Conservation (phyloP, 2,888 invertebrate species). For the Allacma fusca region DNA sequence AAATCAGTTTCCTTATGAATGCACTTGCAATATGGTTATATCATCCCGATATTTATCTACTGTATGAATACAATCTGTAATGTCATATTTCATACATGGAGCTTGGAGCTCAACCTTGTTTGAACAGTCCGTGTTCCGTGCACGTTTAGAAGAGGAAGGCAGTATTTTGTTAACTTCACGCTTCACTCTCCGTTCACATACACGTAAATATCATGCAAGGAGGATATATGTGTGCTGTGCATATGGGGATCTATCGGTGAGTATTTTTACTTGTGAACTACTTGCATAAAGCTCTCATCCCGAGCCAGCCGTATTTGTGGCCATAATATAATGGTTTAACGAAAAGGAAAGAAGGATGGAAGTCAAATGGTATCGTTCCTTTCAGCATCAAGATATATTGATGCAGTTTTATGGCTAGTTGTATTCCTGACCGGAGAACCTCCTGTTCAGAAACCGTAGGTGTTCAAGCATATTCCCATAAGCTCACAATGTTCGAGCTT, state of each 20-base stretch:
- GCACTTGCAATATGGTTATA: no score
- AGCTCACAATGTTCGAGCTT: neutral
- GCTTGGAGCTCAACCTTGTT: neutral
- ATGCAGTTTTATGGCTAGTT: slow-evolving; percentile 11
- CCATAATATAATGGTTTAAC: neutral
- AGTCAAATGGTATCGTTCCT: slow-evolving; percentile 16
- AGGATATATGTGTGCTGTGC: no score
- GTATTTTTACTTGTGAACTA: no score
- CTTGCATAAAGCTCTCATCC: no score
- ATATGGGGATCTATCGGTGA: no score
- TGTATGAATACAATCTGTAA: neutral
- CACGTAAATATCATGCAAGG: neutral
- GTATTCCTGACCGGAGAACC: slow-evolving; percentile 1
- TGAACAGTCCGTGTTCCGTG: neutral
- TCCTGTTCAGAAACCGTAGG: neutral
- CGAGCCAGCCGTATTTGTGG: neutral
- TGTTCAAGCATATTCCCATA: slow-evolving; percentile 16
- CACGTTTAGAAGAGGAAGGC: neutral
- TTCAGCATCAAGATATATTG: slow-evolving; percentile 25
- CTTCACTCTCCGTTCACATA: neutral
- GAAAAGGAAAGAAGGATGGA: slow-evolving; percentile 16
- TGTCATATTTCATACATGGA: neutral
- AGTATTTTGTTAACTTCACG: neutral
- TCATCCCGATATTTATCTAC: no score
- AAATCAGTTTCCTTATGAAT: neutral